Conservation (phyloP, 2,113 vertebrate species). For the Sebastes schlegelii region DNA sequence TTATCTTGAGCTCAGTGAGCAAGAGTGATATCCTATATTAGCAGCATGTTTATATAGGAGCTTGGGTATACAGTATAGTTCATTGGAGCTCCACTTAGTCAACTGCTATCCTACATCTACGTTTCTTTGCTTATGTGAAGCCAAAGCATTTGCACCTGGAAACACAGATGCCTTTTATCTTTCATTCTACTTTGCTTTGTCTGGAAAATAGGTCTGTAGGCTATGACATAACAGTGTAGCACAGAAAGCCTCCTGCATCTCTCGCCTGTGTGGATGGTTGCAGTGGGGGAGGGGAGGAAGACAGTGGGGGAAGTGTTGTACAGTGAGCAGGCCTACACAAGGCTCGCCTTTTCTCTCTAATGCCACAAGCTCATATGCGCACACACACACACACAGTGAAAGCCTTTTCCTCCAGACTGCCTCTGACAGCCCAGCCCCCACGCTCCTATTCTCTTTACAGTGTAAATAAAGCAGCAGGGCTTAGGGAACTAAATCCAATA, state of each 20-base stretch:
- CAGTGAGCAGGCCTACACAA: slow-evolving; percentile 66
- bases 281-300: slow-evolving; percentile 59
- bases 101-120: not conserved
- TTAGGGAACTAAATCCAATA: slow-evolving; percentile 58
- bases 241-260: slow-evolving; percentile 70
- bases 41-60: not conserved
- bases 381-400: slow-evolving; percentile 20
- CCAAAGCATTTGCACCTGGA: slow-evolving; percentile 8
- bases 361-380: slow-evolving; percentile 28
- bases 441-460: slow-evolving; percentile 47
- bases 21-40: not conserved
- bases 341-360: slow-evolving; percentile 48
- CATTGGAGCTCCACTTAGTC: not conserved
- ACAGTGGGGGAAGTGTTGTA: slow-evolving; percentile 67
- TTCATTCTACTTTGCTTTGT: slow-evolving; percentile 56
- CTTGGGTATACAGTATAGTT: not conserved
- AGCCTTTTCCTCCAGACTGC: slow-evolving; percentile 43
- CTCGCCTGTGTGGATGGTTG: slow-evolving; percentile 47
- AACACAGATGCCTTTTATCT: slow-evolving; percentile 26
- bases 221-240: slow-evolving; percentile 80
- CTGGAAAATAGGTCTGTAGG: slow-evolving; percentile 70
- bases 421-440: slow-evolving; percentile 12
- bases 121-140: slow-evolving; percentile 4
- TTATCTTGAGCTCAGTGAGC: not conserved
- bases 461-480: slow-evolving; percentile 68